Evolutionary conservation across 2,113 vertebrate genomes (phyloP).

Genomic region (Nesogale talazaci): DNA sequence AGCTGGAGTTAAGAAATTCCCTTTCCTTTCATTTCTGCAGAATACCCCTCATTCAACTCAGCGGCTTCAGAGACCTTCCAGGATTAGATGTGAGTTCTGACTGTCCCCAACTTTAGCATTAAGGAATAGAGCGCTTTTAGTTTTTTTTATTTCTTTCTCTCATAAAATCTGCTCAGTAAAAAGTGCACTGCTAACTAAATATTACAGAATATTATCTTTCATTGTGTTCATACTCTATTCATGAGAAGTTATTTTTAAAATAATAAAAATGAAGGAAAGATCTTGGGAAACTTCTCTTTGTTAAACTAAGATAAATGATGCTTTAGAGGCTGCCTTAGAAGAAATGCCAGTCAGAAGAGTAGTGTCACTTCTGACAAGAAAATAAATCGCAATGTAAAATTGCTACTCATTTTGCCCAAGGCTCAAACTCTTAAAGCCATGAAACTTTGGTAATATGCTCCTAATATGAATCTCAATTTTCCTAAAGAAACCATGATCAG

Average conservation of each 20-base stretch:
- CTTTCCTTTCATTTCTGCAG: not conserved
- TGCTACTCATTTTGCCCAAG: conserved; percentile 50
- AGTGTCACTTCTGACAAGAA: conserved; percentile 45
- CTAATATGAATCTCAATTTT: conserved; percentile 57
- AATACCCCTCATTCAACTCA: not conserved
- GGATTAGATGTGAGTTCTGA: not conserved
- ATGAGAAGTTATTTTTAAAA: too few species aligned
- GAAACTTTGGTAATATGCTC: conserved; percentile 43
- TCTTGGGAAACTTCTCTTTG: conserved; percentile 44
- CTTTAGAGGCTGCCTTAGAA: conserved; percentile 56
- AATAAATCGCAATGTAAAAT: conserved; percentile 45
- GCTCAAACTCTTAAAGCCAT: conserved; percentile 41
- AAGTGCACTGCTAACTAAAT: too few species aligned
- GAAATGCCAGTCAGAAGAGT: conserved; percentile 32
- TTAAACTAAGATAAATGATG: conserved; percentile 71
- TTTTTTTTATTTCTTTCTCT: too few species aligned
- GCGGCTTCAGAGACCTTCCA: not conserved
- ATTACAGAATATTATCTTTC: too few species aligned
- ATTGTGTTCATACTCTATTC: too few species aligned
- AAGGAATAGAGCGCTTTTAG: not conserved
- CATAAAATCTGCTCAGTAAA: too few species aligned
- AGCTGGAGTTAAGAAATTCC: not conserved
- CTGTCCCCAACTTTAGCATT: not conserved
- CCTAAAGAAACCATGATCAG: conserved; percentile 28
- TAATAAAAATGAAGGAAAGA: conserved; percentile 15